Percentiles rank a stretch among this genome's conserved stretches.
phyloP scores from a whole-genome alignment of 2,113 vertebrate species.

The Phylloscopus whistleri region DNA sequence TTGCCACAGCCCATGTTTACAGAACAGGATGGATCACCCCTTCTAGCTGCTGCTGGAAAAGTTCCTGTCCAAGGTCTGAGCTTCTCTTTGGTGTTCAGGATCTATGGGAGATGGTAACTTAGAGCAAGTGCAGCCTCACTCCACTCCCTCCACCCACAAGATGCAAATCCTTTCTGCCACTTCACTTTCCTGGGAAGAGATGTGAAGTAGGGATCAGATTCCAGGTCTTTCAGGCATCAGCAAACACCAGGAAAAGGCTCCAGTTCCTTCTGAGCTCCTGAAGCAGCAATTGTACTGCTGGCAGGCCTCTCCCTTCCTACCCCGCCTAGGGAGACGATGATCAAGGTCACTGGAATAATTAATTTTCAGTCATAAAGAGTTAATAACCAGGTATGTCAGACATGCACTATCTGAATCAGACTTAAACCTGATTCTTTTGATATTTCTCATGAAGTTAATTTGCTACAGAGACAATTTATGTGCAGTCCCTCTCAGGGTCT shows the following conservation, averaged over 20 bases:
- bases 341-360: background rate
- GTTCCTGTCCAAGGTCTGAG: background rate
- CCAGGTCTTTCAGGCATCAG: background rate
- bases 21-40: background rate
- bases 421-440: background rate
- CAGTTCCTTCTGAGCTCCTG: background rate
- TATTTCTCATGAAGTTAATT: background rate
- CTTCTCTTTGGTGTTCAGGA: background rate
- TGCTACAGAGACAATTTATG: background rate
- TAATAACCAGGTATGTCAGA: background rate
- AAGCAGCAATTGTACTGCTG: background rate
- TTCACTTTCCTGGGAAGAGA: background rate
- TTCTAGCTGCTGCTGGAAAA: background rate
- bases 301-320: background rate
- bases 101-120: background rate
- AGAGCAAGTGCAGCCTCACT: background rate
- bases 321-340: background rate
- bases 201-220: background rate
- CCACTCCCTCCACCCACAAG: background rate
- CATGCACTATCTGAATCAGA: background rate
- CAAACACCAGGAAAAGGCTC: background rate
- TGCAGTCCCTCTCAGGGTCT: background rate
- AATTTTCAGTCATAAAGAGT: background rate
- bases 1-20: background rate
- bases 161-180: background rate